Percentiles rank a stretch among this genome's conserved stretches.
These are phyloP conservation scores for Antigone vipio DNA, from an alignment of 2,113 vertebrate genomes.

Conservation along the genomic window DNA sequence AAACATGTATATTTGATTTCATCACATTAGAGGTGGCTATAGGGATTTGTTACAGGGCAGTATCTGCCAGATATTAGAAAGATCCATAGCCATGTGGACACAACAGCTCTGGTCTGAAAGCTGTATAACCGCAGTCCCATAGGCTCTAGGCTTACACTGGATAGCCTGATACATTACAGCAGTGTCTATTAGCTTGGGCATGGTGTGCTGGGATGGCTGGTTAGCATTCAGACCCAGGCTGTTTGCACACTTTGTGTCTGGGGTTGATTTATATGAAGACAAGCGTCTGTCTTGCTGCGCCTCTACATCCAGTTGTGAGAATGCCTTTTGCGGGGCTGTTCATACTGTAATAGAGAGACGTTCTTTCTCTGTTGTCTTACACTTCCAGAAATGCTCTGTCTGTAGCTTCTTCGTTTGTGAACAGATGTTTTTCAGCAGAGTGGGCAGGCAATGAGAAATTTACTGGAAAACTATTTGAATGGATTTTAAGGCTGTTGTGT, in stretches of 20 bases:
- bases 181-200: not conserved
- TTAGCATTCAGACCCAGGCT: not conserved
- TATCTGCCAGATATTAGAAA: not conserved
- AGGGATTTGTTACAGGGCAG: not conserved
- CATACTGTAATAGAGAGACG: fast-evolving
- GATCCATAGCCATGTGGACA: fast-evolving
- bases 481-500: not conserved
- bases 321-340: not conserved
- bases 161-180: not conserved
- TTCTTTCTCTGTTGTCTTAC: not conserved
- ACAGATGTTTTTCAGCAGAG: slow-evolving; percentile 38
- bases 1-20: not conserved
- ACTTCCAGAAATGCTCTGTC: not conserved
- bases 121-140: not conserved
- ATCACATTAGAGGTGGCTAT: not conserved
- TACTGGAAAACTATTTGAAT: slow-evolving; percentile 11
- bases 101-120: not conserved
- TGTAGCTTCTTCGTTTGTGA: not conserved
- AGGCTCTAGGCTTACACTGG: not conserved
- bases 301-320: not conserved
- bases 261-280: not conserved
- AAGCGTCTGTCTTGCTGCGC: not conserved
- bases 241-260: not conserved
- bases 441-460: not conserved
- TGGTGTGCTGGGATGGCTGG: not conserved